Base-by-base conservation (phyloP, 1,140 invertebrate genomes). In the Mycetomoellerius zeteki region DNA sequence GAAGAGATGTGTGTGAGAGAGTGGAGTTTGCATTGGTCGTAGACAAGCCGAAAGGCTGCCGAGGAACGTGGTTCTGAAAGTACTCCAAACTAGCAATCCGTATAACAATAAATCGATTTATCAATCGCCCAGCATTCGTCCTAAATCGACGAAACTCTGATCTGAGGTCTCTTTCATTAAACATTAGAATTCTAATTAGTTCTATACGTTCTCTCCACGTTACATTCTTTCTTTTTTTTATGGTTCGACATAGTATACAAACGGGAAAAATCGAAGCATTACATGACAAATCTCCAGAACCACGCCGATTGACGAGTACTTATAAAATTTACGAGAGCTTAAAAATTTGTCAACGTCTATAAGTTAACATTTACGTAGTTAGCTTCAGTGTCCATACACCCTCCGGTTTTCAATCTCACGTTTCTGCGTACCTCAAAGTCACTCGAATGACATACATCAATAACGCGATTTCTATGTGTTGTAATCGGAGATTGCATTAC, bases 31-130 rank as follows among this genome's bases (percentile, higher is more conserved):
- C 33, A 73, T 72, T 82, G 80, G 80, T 82, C 80, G 52, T 82
- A 58, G 67, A 47, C 52, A 52, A 67, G 67, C 80, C 80, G 47
- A n/a, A 54, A n/a, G 65, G 75, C 56, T 86, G 21, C 30, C 69
- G 56, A 47, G 27, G 56, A 62, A 89, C 88, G 84, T 89, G 84
- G 37, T 89, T 89, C 84, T 89, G 88, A 69, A 64, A 75, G 78
- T 82, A 82, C 33, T 65, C 30, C 30, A 58, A 56, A 81, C 50
- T 81, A 72, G 65, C 33, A 54, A 37, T 64, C 19, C 37, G 78
- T 65, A 19, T 78, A 33, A 27, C 43, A 56, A 50, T 43, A 72
- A 82, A 82, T 24, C 52, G 67, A 82, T 73, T 82, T 73, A 52
- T 81, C 67, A 72, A 47, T 81, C 50, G 67, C 21, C 21, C 33